phyloP scores from a whole-genome alignment of 2,888 invertebrate genomes.

The Aquatica leii region DNA sequence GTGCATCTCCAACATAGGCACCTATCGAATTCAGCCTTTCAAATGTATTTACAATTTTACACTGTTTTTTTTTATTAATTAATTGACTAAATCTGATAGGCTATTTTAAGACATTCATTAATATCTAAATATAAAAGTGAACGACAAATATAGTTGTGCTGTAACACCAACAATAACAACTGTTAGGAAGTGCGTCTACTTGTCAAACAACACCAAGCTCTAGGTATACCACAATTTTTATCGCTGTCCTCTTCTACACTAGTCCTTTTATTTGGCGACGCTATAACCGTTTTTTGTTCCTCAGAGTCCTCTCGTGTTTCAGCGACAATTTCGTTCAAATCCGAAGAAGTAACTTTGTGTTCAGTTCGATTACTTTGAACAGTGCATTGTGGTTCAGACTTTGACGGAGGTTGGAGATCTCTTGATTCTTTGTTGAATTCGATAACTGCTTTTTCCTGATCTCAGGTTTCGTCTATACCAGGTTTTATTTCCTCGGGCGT shows the following conservation, averaged over 20 bases:
- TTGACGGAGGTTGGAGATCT: constrained; percentile 22
- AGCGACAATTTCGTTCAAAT: constrained; percentile 55
- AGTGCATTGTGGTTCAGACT: constrained; percentile 16
- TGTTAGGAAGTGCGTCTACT: constrained; percentile 58
- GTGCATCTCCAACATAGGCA: constrained; percentile 24
- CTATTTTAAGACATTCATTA: constrained; percentile 7
- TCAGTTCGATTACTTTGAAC: constrained; percentile 13
- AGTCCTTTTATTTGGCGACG: constrained; percentile 16
- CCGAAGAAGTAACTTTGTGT: constrained; percentile 35
- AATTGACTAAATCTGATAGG: constrained; percentile 34
- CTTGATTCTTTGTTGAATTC: constrained; percentile 54
- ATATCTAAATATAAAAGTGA: neutral
- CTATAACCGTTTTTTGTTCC: constrained; percentile 19
- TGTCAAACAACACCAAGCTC: constrained; percentile 65
- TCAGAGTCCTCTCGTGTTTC: constrained; percentile 43
- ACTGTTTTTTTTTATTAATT: constrained; percentile 12
- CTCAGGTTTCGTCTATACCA: constrained; percentile 60
- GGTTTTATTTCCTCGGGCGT: constrained; percentile 44
- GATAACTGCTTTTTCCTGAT: constrained; percentile 55
- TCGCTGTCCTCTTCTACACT: constrained; percentile 41
- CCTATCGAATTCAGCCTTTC: constrained; percentile 35
- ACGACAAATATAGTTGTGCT: neutral
- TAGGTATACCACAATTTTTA: constrained; percentile 62
- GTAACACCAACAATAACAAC: constrained; percentile 11
- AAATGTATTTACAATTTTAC: constrained; percentile 21